Conservation (phyloP, 2,888 invertebrate species). For the Apamea anceps region DNA sequence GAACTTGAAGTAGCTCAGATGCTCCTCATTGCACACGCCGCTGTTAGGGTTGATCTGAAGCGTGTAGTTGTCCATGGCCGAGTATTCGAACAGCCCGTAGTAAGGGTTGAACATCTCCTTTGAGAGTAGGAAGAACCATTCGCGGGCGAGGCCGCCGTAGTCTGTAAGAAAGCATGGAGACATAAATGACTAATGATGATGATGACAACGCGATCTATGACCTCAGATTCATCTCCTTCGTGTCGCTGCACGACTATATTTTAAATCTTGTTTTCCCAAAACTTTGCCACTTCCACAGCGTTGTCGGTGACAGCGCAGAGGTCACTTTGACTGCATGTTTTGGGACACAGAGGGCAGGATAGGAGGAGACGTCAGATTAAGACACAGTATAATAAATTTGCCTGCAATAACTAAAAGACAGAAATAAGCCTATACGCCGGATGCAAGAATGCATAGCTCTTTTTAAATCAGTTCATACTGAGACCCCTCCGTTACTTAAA, state of each 20-base stretch:
- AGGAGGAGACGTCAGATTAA: no score
- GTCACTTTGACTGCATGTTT: no score
- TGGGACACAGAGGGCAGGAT: no score
- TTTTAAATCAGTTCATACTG: neutral
- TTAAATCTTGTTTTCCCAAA: no score
- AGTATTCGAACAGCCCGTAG: constrained; percentile 99
- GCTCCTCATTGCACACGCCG: constrained; percentile 99
- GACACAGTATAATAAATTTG: neutral
- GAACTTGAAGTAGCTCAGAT: constrained; percentile 99
- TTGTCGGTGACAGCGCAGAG: no score
- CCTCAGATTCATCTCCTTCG: no score
- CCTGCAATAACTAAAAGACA: neutral
- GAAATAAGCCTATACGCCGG: neutral
- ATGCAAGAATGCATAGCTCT: neutral
- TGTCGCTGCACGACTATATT: no score
- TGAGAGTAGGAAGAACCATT: constrained; percentile 99
- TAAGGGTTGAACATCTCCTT: constrained; percentile 99
- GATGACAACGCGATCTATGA: no score
- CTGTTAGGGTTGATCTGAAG: constrained; percentile 99
- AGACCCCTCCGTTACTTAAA: neutral
- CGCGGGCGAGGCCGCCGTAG: constrained; percentile 98
- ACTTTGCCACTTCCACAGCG: no score
- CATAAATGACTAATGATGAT: neutral
- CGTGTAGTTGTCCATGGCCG: constrained; percentile 99
- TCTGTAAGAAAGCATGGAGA: constrained; percentile 88